Base-by-base conservation (phyloP, 2,888 invertebrate genomes). In the Mythimna pallens region DNA sequence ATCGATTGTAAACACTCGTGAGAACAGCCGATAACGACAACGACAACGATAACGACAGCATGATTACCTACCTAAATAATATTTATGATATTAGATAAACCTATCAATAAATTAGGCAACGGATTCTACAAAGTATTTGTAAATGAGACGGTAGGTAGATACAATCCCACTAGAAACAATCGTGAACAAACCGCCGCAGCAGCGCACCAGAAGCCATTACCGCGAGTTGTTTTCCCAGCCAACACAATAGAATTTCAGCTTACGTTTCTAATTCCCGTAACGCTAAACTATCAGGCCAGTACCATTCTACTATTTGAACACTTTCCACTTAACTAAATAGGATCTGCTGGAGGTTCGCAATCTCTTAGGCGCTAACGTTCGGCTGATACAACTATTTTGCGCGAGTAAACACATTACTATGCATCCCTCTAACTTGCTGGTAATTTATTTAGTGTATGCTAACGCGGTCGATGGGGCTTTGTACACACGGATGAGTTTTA, bases 361-460 rank as follows among this genome's bases (percentile, higher is more conserved):
- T 85, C 80, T 86, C 87, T 80, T 82, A 75, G 77, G 70, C 78
- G 73, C 78, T 58, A 68, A 65, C 57, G 76, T 71, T 78, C 25
- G 67, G 80, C 86, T 83, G 80, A 81, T 78, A 76, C 78, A 67
- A 74, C 64, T 67, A 50, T 70, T 61, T 61, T 70, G 72, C 36
- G 40, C 65, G 70, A 70, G 67, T 75, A 81, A 84, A 87, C 84
- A 83, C 81, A 81, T 82, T 77, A 81, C 73, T 80, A 86, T 86
- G 81, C 81, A 86, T 80, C 84, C 70, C 80, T 71, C 71, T 82
- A 76, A 80, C 84, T 78, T 72, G 72, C 25, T 61, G 68, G 69
- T 82, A 79, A 86, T 87, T 86, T 86, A 84, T 88, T 86, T 83
- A 86, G 84, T 82, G 81, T 83, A 80, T 78, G 84, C 82, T 80